Evolutionary conservation across 1,140 invertebrate species (phyloP), one percentile per base, ranked within the genome.

Genomic region (Leptopilina boulardi): DNA sequence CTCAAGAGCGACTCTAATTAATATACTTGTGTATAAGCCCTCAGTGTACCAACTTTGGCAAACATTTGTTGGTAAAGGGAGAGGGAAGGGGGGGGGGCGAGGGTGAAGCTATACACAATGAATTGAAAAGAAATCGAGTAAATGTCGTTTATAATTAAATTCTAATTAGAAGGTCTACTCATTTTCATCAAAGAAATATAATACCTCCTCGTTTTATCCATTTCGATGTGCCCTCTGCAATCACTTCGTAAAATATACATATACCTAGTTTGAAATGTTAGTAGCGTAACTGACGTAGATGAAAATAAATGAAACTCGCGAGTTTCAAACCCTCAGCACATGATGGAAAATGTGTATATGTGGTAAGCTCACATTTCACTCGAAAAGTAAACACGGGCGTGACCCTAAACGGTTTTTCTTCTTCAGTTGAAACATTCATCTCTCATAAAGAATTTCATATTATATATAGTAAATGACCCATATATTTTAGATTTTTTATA

Each of bases 301-400:
- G 47, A 18, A 51, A 51, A 51, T 51, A 51, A 51, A 51, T 51
- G 47, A 51, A 51, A 51, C 47, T n/a, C 1, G n/a, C 3, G 42
- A 18, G 1, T 51, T 51, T 51, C n/a, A 51, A 51, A 51, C 47
- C n/a, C 47, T 18, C 5, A 3, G 47, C 47, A 51, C 47, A 51
- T 51, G 44, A 47, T 18, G n/a, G 47, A 51, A 51, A 51, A 51
- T 51, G n/a, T n/a, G n/a, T n/a, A n/a, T 38, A 3, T 38, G n/a
- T 51, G 47, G n/a, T 51, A 51, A 51, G 47, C 47, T 51, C 47
- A 51, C 47, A 51, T 51, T 51, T 51, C 47, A 51, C 47, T 51
- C 47, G 47, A 51, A 51, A 51, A 51, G 47, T 51, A 51, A 51
- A 51, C 47, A 51, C n/a, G 47, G n/a, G 13, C n/a, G 47, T 51